Evolutionary conservation across 2,113 vertebrate species (phyloP), one percentile per base, ranked within the genome.

Genomic region (Chamaea fasciata): DNA sequence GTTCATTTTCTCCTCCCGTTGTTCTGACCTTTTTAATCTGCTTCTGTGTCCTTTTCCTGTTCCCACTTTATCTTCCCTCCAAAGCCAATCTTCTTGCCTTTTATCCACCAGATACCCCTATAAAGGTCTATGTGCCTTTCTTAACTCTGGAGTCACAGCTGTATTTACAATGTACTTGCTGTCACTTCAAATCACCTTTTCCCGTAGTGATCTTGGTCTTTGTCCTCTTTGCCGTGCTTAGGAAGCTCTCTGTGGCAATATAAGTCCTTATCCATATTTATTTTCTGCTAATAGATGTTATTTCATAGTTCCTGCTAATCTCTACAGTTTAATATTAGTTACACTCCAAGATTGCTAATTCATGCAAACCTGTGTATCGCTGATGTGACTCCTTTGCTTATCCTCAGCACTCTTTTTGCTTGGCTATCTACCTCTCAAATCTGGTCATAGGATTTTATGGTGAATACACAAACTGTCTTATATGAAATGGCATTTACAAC

Each of bases 21-120:
- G 26, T 95, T 95, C 63, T 90, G 78, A 85, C 59, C 75, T 92
- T 89, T 96, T 93, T 21, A 74, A 55, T 80, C 75, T 92, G 52
- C 64, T 70, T 70, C 63, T 78, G 20, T 70, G 82, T 94, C 71
- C 75, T 94, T 93, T 86, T 63, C 73, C 64, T 47, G 11, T 87
- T 93, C 35, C 46, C 15, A 21, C 82, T 92, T 91, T 79, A 41
- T 87, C 70, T 87, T 93, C 93, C 89, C 97, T 96, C 96, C 94
- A 96, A 97, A 95, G 33, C 67, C 55, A 77, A n/a, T 92, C 71
- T 85, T 85, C 57, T 74, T 94, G 62, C 63, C 50, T 86, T 83
- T 73, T 86, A 41, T 55, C 53, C 35, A 69, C 42, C 41, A 90
- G 79, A 15, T 80, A 26, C 30, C 28, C 63, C 50, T 85, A 1